Evolutionary conservation across 1,140 invertebrate species (phyloP).

Genomic region (Eurosta solidaginis): DNA sequence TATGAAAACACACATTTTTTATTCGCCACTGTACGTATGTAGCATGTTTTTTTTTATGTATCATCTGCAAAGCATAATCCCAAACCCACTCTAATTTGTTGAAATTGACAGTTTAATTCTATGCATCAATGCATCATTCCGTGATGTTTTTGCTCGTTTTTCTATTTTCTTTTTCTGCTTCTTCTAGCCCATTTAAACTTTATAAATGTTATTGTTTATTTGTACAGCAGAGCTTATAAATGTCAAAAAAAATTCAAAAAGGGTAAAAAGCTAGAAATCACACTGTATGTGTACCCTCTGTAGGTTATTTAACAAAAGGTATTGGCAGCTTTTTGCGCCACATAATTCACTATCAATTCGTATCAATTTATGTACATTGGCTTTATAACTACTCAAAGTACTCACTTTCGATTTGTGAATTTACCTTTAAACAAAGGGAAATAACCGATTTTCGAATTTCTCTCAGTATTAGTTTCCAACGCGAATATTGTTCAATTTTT

Average conservation of each 20-base stretch:
- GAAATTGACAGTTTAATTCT: constrained; percentile 59
- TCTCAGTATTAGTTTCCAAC: too few relatives aligned
- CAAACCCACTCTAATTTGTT: constrained; percentile 36
- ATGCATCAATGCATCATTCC: constrained; percentile 49
- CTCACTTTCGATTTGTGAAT: too few relatives aligned
- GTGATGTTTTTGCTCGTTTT: neutral
- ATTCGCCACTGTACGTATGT: neutral
- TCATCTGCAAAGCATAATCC: neutral
- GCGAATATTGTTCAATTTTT: too few relatives aligned
- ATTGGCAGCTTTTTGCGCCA: constrained; percentile 10
- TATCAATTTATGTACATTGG: constrained; percentile 14
- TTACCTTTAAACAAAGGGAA: too few relatives aligned
- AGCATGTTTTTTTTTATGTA: neutral
- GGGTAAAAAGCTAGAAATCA: neutral
- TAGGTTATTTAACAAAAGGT: neutral
- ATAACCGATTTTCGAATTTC: too few relatives aligned
- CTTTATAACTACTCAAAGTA: neutral
- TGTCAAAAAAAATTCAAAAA: neutral
- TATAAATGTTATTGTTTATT: neutral
- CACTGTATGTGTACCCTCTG: neutral
- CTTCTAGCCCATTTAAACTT: neutral
- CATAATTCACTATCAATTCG: constrained; percentile 1
- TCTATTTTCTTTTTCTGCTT: neutral
- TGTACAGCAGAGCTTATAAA: neutral
- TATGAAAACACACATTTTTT: neutral